Evolutionary conservation across 1,140 invertebrate species (phyloP), one percentile per base, ranked within the genome.

Genomic region (Leptinotarsa undecemlineata): DNA sequence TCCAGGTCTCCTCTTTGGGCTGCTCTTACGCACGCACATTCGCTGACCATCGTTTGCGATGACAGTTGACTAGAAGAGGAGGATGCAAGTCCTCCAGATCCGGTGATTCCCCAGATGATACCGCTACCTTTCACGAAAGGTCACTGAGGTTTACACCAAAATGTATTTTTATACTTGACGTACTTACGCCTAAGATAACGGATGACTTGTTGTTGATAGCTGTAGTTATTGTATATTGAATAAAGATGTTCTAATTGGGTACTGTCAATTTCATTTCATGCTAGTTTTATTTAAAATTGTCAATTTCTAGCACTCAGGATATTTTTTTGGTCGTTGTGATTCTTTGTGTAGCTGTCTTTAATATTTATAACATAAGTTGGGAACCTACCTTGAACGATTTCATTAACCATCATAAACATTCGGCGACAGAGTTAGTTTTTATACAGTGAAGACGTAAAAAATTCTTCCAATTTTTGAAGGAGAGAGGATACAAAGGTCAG

Each of bases 1-100:
- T 81, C 19, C 71, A 89, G 90, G 74, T 88, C 88, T 62, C 90
- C 90, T 51, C 84, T 92, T 61, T 92, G 90, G 90, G 90, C 89
- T 47, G 88, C 90, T 68, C 86, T 91, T 74, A 91, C 90, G 21
- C 89, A 90, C 82, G 89, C 88, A 72, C 89, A 88, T 62, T 84
- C 87, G 2, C 84, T 89, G 72, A 86, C 87, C 4, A 82, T 84
- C 5, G 23, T 70, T 13, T 70, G 68, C 48, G 85, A 86, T 1
- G 84, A 83, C 15, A 85, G 86, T 48, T 85, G 84, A 85, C 83
- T 77, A 62, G 77, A 79, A 1, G 69, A 69, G 23, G 63, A 74
- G 64, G 78, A 81, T 68, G 74, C 76, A 68, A 73, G 73, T 73
- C 33, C 67, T 60, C 69, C 76, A 42, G 81, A 83, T 77, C 82